Conservation (phyloP, 2,888 invertebrate species). For the Troides oblongomaculatus region DNA sequence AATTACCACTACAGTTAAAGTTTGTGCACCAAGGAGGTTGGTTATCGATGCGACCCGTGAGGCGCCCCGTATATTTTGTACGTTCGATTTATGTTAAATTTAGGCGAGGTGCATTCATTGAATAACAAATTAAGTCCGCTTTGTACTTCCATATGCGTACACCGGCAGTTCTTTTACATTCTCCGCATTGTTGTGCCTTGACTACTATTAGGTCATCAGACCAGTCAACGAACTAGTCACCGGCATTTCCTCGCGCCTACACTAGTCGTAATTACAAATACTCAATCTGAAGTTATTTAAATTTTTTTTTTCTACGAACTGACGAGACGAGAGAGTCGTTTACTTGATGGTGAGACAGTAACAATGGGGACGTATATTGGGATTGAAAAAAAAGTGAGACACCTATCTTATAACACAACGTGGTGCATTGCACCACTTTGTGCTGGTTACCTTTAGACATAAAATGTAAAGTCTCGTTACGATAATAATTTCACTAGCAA, state of each 20-base stretch:
- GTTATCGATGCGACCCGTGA: constrained; percentile 12
- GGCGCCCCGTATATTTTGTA: constrained; percentile 21
- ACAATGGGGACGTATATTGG: no score
- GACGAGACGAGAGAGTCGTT: no score
- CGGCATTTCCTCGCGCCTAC: constrained; percentile 10
- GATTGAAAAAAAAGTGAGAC: no score
- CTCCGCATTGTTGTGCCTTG: constrained; percentile 5
- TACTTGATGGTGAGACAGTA: no score
- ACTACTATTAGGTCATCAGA: constrained; percentile 17
- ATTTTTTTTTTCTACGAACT: no score
- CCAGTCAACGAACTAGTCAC: constrained; percentile 13
- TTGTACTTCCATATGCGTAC: constrained; percentile 11
- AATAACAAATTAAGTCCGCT: constrained; percentile 24
- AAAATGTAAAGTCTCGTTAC: no score
- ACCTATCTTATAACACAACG: no score
- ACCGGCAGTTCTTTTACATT: constrained; percentile 12
- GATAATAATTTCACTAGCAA: no score
- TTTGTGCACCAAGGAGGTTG: constrained; percentile 4
- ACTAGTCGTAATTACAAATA: constrained; percentile 7
- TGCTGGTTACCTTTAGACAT: no score
- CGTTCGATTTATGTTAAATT: constrained; percentile 26
- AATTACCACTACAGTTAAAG: background rate
- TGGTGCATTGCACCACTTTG: no score
- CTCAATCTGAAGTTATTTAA: background rate
- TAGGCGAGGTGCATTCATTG: constrained; percentile 22